Percentiles rank a stretch among this genome's conserved stretches.
Conservation (phyloP, 1,140 invertebrate genomes). For the Drosophila ercepeae region DNA sequence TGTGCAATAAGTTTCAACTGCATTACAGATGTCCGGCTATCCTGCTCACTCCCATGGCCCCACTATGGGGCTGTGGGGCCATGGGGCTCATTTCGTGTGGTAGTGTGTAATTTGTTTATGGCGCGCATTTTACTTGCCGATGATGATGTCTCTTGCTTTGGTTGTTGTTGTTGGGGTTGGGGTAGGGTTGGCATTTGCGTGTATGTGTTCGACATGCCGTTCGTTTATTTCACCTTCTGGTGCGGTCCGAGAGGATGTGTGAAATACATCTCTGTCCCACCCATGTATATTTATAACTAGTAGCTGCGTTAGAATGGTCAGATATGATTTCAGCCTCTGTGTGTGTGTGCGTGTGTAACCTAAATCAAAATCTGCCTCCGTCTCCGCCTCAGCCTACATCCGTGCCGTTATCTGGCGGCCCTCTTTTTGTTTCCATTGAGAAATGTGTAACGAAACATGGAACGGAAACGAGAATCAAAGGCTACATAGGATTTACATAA, state of each 20-base stretch:
- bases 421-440: slow-evolving; percentile 22
- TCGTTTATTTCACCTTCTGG: slow-evolving; percentile 21
- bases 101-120: slow-evolving; percentile 69
- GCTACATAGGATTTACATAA: slow-evolving; percentile 18
- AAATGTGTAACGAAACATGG: slow-evolving; percentile 25
- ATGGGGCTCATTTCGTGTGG: slow-evolving; percentile 11
- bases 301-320: slow-evolving; percentile 9
- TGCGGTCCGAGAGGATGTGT: slow-evolving; percentile 9
- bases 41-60: slow-evolving; percentile 18
- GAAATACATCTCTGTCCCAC: slow-evolving; percentile 15
- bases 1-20: slow-evolving; percentile 47
- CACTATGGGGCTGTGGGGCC: slow-evolving; percentile 14
- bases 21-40: slow-evolving; percentile 47
- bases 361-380: slow-evolving; percentile 22
- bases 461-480: slow-evolving; percentile 49
- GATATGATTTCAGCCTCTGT: slow-evolving; percentile 3
- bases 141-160: no score
- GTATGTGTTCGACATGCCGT: background rate
- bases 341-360: slow-evolving; percentile 17
- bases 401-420: slow-evolving; percentile 32
- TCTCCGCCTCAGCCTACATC: slow-evolving; percentile 1
- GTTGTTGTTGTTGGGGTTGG: slow-evolving; percentile 54
- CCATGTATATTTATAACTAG: slow-evolving; percentile 45
- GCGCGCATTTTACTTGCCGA: slow-evolving; percentile 60
- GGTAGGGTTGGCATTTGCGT: slow-evolving; percentile 34